A percentile compares a stretch with the other conserved stretches of the same genome.
Conservation (phyloP, 2,113 vertebrate genomes). For the Myxocyprinus asiaticus region DNA sequence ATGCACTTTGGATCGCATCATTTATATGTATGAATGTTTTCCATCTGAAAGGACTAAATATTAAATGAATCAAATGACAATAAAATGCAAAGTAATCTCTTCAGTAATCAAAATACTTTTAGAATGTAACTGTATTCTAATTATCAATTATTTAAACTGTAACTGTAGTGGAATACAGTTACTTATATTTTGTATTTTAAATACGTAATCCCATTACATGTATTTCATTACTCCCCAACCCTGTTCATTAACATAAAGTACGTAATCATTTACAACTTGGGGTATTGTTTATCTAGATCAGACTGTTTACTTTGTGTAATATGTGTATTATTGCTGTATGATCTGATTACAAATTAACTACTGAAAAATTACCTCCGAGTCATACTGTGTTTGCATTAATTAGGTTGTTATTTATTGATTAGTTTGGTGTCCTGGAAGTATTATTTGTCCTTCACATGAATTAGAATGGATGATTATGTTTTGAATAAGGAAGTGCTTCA, state of each 20-base stretch:
- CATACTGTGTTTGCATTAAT: background rate
- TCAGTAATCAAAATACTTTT: too few relatives aligned
- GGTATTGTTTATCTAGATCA: background rate
- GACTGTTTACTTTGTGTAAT: background rate
- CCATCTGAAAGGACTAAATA: too few relatives aligned
- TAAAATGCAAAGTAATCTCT: too few relatives aligned
- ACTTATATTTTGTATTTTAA: too few relatives aligned
- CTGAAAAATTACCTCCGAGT: background rate
- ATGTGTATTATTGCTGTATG: background rate
- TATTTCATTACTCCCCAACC: too few relatives aligned
- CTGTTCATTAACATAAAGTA: background rate
- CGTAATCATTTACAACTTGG: background rate
- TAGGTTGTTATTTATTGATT: background rate
- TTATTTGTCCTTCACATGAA: background rate
- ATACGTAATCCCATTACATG: too few relatives aligned
- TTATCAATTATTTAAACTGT: too few relatives aligned
- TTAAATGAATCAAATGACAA: too few relatives aligned
- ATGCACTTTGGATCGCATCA: too few relatives aligned
- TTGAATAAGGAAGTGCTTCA: background rate
- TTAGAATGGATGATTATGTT: background rate
- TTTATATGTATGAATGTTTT: too few relatives aligned
- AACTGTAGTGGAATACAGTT: too few relatives aligned
- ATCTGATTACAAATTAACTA: background rate
- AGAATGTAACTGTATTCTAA: too few relatives aligned
- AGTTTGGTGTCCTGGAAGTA: background rate